A percentile compares a stretch with the other conserved stretches of the same genome.
phyloP scores from a whole-genome alignment of 2,113 vertebrate species.

The Cranoglanis bouderius region DNA sequence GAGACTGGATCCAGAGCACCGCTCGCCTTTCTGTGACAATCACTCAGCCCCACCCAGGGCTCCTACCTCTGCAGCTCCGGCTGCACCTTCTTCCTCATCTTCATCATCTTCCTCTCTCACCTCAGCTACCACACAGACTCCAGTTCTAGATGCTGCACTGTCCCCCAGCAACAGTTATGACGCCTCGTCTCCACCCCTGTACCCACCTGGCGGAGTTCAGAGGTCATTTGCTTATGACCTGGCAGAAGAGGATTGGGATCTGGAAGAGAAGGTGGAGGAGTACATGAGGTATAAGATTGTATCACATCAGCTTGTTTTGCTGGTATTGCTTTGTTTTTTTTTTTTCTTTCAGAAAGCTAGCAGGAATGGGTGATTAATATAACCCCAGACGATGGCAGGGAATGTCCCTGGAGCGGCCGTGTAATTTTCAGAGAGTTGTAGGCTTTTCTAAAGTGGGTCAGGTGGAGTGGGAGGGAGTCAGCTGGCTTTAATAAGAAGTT shows the following conservation, averaged over 20 bases:
- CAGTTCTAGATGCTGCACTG: slow-evolving; percentile 74
- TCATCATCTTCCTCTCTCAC: slow-evolving; percentile 76
- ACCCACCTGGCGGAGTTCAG: slow-evolving; percentile 70
- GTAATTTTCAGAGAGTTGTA: slow-evolving; percentile 64
- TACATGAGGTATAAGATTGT: slow-evolving; percentile 78
- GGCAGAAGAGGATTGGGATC: slow-evolving; percentile 80
- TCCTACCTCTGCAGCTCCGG: slow-evolving; percentile 57
- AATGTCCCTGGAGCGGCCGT: slow-evolving; percentile 59
- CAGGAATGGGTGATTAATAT: slow-evolving; percentile 62
- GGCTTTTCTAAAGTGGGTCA: slow-evolving; percentile 69
- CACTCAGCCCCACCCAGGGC: slow-evolving; percentile 60
- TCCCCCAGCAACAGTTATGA: slow-evolving; percentile 82
- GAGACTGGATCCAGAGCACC: slow-evolving; percentile 76
- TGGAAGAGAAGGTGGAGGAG: slow-evolving; percentile 83
- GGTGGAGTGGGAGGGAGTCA: slow-evolving; percentile 57
- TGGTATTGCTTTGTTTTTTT: not conserved
- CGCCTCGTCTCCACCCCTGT: slow-evolving; percentile 78
- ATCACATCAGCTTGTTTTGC: slow-evolving; percentile 4
- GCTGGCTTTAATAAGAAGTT: slow-evolving; percentile 24
- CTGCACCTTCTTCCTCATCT: slow-evolving; percentile 73
- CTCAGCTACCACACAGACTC: slow-evolving; percentile 80
- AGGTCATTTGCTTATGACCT: slow-evolving; percentile 78
- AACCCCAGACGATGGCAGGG: slow-evolving; percentile 65
- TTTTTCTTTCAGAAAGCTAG: slow-evolving; percentile 30
- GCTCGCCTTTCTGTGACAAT: slow-evolving; percentile 69